Base-by-base conservation (phyloP, 2,888 invertebrate species). In the Acleris holmiana region DNA sequence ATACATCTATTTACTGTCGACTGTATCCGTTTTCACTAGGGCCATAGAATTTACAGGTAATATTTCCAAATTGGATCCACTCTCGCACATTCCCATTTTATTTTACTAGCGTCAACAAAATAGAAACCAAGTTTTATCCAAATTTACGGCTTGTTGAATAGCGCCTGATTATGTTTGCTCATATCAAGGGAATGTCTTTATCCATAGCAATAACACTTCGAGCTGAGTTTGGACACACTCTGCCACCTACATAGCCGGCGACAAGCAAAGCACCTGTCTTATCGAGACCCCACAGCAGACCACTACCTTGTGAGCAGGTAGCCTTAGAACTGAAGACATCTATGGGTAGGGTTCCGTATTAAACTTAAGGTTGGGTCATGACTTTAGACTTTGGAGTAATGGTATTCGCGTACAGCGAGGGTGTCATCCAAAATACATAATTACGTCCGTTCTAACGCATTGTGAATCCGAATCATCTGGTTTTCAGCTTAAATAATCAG, bases 151-250 rank as follows among this genome's bases (percentile, higher is more conserved):
- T 54, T 23, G 48, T 54, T 47, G 40, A 35, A 59, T 50, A 62
- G 44, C 50, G 35, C 4, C 13, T 35, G 50, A 35, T 62, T 62
- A 44, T 64, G 58, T 64, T 59, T 64, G 64, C 41, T 59, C 58
- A 58, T 59, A 59, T 63, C 62, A 17, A 40, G 54, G 23, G 47
- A 61, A 64, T n/a, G 54, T 64, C 64, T 59, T 64, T 53, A 64
- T 64, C 58, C 29, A 15, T 15, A 64, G 40, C 58, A 53, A 59
- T 64, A 59, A 64, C 64, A 64, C 47, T 64, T 59, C 21, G 57
- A 35, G 5, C 17, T n/a, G 49, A 13, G 48, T 35, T 64, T 54
- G 53, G 40, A 58, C 53, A 61, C 61, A 49, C 61, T 46, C 4
- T 44, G 58, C 64, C 64, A 64, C 64, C 65, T 59, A 60, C 60